These are phyloP conservation scores for Microdon myrmicae DNA, from an alignment of 2,888 invertebrate genomes.

Conservation along the genomic window DNA sequence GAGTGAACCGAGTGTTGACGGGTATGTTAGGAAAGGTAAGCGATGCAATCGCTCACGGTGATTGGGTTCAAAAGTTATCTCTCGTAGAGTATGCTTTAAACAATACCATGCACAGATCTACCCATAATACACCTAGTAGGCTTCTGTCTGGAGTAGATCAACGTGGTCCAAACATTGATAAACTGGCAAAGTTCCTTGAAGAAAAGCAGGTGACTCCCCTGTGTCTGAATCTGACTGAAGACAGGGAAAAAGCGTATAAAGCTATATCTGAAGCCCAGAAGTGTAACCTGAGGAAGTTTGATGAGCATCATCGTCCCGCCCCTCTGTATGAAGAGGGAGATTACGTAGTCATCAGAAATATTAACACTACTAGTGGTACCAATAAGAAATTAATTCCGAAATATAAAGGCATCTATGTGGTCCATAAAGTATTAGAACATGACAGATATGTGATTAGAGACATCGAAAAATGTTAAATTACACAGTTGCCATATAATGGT, in stretches of 20 bases:
- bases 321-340: background rate
- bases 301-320: background rate
- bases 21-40: constrained; percentile 15
- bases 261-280: constrained; percentile 2
- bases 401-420: background rate
- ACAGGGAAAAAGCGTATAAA: background rate
- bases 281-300: constrained; percentile 3
- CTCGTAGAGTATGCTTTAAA: constrained; percentile 53
- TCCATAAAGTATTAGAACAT: background rate
- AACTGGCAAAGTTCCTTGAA: constrained; percentile 18
- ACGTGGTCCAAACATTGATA: constrained; percentile 49
- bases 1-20: constrained; percentile 18
- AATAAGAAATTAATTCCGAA: constrained; percentile 4
- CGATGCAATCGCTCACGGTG: constrained; percentile 7
- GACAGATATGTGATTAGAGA: constrained; percentile 4
- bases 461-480: constrained; percentile 1
- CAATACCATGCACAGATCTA: constrained; percentile 54
- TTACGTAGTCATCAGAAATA: constrained; percentile 1
- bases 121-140: constrained; percentile 54
- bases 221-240: background rate
- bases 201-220: background rate
- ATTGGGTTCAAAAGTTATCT: constrained; percentile 16
- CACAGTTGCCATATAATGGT: constrained; percentile 1
- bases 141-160: constrained; percentile 56
- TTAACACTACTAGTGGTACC: background rate